Evolutionary conservation across 2,888 invertebrate genomes (phyloP).

Genomic region (Polydrusus cervinus): DNA sequence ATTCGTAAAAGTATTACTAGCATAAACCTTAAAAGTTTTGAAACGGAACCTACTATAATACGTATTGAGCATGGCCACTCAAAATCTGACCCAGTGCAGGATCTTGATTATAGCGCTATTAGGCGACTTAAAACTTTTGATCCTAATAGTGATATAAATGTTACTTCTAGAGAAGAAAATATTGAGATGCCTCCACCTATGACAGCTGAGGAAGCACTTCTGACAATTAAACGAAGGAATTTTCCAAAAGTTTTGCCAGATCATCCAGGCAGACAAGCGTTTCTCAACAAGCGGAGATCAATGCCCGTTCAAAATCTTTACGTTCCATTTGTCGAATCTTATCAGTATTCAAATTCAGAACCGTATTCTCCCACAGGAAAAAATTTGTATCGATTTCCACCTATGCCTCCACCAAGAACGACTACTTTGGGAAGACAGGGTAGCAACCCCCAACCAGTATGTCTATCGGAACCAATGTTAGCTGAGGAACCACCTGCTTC

Average conservation of each 20-base stretch:
- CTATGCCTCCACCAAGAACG: constrained; percentile 84
- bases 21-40: constrained; percentile 65
- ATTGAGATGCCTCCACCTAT: constrained; percentile 69
- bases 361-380: constrained; percentile 66
- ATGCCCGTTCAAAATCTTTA: constrained; percentile 74
- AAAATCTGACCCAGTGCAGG: constrained; percentile 80
- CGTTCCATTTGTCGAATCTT: constrained; percentile 64
- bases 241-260: constrained; percentile 92
- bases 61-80: constrained; percentile 80
- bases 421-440: constrained; percentile 78
- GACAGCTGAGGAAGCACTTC: constrained; percentile 81
- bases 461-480: constrained; percentile 70
- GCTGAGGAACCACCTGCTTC: constrained; percentile 72
- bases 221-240: constrained; percentile 83
- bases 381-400: constrained; percentile 72
- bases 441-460: constrained; percentile 62
- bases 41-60: constrained; percentile 65
- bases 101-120: constrained; percentile 66
- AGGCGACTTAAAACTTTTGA: constrained; percentile 70
- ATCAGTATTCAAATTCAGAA: constrained; percentile 61
- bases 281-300: constrained; percentile 75
- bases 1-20: constrained; percentile 65
- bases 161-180: constrained; percentile 81
- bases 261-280: constrained; percentile 72
- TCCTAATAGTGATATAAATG: constrained; percentile 78